A percentile compares a stretch with the other conserved stretches of the same genome.
Conservation (phyloP, 2,797 vertebrate species). For the Lagothrix lagotricha region DNA sequence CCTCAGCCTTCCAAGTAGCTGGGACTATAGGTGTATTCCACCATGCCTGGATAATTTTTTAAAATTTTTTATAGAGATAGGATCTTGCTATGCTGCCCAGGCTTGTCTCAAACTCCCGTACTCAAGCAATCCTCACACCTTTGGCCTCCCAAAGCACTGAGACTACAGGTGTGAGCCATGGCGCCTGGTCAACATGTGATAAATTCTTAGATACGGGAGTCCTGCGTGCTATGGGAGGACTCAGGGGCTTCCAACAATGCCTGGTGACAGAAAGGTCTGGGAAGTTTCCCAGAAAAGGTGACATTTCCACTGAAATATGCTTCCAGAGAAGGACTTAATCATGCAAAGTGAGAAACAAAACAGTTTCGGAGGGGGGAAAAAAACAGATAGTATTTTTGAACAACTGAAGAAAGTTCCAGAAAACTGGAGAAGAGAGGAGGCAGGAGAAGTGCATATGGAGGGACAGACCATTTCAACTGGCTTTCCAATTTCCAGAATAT, state of each 20-base stretch:
- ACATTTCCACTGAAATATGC: background rate
- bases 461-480: too few species aligned
- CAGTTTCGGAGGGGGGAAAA: background rate
- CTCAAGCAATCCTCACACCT: too few species aligned
- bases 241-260: background rate
- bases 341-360: slow-evolving; percentile 32
- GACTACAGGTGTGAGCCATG: too few species aligned
- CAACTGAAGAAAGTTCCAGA: slow-evolving; percentile 25
- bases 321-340: background rate
- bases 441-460: background rate
- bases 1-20: too few species aligned
- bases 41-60: too few species aligned
- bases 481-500: background rate
- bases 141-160: too few species aligned
- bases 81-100: too few species aligned
- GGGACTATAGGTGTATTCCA: too few species aligned
- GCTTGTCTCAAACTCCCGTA: too few species aligned
- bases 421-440: background rate
- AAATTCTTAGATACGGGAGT: background rate
- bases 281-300: background rate
- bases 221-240: background rate
- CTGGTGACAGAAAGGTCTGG: background rate
- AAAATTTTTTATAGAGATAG: too few species aligned
- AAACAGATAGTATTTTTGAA: background rate
- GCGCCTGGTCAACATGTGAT: background rate